A percentile compares a stretch with the other conserved stretches of the same genome.
Conservation (phyloP, 37 sponge, comb jelly and placozoan species). For the Cladorhizidae sp. region DNA sequence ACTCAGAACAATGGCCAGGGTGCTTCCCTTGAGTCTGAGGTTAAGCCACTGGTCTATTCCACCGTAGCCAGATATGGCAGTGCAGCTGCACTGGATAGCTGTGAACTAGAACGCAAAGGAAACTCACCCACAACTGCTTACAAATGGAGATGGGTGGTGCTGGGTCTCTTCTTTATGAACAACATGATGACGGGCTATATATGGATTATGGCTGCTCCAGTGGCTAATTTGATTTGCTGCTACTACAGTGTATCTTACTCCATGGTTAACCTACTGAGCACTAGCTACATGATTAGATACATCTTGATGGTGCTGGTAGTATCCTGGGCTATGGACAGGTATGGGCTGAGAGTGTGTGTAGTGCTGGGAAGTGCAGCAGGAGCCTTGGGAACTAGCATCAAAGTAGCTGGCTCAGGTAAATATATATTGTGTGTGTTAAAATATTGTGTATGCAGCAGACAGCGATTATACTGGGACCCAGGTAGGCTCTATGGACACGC, state of each 20-base stretch:
- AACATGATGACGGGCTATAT: slow-evolving; percentile 8
- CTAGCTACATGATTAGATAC: slow-evolving; percentile 31
- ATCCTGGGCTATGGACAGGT: slow-evolving; percentile 40
- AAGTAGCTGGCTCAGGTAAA: slow-evolving; percentile 49
- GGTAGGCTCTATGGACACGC: too few relatives aligned
- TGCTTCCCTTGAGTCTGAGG: too few relatives aligned
- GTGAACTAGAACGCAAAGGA: too few relatives aligned
- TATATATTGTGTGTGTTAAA: background rate
- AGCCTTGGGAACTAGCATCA: slow-evolving; percentile 43
- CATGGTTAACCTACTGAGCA: slow-evolving; percentile 37
- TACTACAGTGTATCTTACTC: slow-evolving; percentile 31
- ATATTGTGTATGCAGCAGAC: too few relatives aligned
- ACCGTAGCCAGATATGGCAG: too few relatives aligned
- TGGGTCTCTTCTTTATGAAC: slow-evolving; percentile 30
- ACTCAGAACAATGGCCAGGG: too few relatives aligned
- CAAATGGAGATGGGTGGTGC: slow-evolving; percentile 41
- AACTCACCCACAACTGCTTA: slow-evolving; percentile 7
- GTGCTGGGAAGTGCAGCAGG: background rate
- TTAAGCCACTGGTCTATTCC: too few relatives aligned
- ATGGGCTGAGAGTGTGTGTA: slow-evolving; percentile 22
- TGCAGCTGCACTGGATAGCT: too few relatives aligned
- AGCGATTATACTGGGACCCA: too few relatives aligned
- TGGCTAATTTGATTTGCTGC: slow-evolving; percentile 46
- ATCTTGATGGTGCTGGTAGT: slow-evolving; percentile 20
- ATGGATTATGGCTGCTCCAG: slow-evolving; percentile 36